phyloP scores from a whole-genome alignment of 2,888 invertebrate species.

The Amiota mariae region DNA sequence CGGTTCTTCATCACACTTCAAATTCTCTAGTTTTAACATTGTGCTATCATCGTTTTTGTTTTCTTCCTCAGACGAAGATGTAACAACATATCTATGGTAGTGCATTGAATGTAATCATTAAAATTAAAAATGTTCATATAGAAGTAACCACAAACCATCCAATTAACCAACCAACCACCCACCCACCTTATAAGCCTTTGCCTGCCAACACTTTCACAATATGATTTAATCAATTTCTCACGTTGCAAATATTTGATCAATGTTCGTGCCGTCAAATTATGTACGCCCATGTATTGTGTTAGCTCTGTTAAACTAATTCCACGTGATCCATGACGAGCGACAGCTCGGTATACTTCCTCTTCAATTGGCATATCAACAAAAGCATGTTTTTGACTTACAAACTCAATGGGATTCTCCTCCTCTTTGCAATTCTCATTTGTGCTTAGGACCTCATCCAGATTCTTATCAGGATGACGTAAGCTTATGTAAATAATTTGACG shows the following conservation, averaged over 20 bases:
- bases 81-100: conserved; percentile 14
- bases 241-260: conserved; percentile 73
- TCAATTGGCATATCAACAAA: conserved; percentile 72
- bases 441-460: conserved; percentile 74
- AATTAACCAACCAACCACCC: background rate
- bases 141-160: too few species aligned
- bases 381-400: conserved; percentile 55
- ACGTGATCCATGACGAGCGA: conserved; percentile 74
- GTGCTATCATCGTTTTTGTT: conserved; percentile 37
- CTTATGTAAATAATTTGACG: conserved; percentile 76
- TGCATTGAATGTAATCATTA: background rate
- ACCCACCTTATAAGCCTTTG: conserved; percentile 75
- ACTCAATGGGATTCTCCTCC: conserved; percentile 71
- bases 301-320: conserved; percentile 76
- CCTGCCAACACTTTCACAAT: conserved; percentile 76
- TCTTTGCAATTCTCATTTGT: conserved; percentile 73
- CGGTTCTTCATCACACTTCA: conserved; percentile 63
- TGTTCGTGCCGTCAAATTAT: conserved; percentile 74
- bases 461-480: conserved; percentile 76
- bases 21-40: conserved; percentile 45
- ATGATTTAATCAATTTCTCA: conserved; percentile 73
- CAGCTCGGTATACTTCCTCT: conserved; percentile 75
- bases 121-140: too few species aligned
- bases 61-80: background rate
- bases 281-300: conserved; percentile 71